Base-by-base conservation (phyloP, 2,888 invertebrate genomes). In the Drosophila borealis region DNA sequence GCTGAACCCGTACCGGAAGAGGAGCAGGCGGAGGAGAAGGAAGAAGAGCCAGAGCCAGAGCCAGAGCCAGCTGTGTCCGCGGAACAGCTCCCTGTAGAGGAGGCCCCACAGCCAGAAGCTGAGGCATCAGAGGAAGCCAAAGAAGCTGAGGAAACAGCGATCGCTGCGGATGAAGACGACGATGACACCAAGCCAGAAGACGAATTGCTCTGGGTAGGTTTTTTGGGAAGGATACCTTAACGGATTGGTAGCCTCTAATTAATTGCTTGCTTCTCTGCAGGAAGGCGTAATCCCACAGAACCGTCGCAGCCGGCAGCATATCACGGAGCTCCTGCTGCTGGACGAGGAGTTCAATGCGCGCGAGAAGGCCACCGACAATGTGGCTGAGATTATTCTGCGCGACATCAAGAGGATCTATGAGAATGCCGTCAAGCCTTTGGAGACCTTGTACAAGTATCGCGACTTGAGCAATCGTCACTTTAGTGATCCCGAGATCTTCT, bases 401-500 rank as follows among this genome's bases (percentile, higher is more conserved):
- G 97, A 98, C 88, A 93, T 98, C 79, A 98, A 98, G 92, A 95
- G 94, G 88, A 93, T 97, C 56, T 97, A 97, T 86, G 97, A 97
- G 91, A 95, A 94, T 75, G 96, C 97, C 3, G 97, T 98, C 51
- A 97, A 97, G 92, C 98, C 98, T 1, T 93, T 98, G 87, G 98
- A 98, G 93, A 95, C 94, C n/a, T 92, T 97, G 34, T 98, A 97
- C 92, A 98, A 97, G 91, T 98, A 98, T 91, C 95, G 97, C 85
- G 98, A 98, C 92, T 94, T 98, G 63, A 98, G 98, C 91, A 97
- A 97, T 91, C 94, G 97, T 77, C 97, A 97, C 93, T 97, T 97
- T 90, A 96, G 97, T 89, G 98, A 98, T 93, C 96, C 97, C 2
- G 98, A 98, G 94, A 97, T 98, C 90, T 97, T 97, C 92, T 97